These are phyloP conservation scores for Hippocampus comes DNA, from an alignment of 2,113 vertebrate genomes.

Conservation along the genomic window DNA sequence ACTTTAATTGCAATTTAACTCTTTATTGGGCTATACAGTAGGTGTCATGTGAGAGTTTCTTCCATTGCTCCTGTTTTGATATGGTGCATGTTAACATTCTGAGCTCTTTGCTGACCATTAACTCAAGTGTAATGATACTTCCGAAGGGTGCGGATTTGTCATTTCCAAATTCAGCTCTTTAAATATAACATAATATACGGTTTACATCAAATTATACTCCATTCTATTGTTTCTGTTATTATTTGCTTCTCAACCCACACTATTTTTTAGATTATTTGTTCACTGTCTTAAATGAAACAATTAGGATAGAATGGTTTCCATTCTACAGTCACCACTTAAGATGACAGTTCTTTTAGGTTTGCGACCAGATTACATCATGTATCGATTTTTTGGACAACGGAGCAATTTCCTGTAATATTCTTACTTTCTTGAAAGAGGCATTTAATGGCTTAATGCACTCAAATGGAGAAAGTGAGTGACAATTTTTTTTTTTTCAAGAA, in stretches of 20 bases:
- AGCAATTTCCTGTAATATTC: background rate
- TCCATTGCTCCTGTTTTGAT: background rate
- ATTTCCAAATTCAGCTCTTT: background rate
- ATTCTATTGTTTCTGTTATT: background rate
- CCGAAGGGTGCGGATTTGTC: background rate
- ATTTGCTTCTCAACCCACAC: no score
- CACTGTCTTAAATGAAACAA: background rate
- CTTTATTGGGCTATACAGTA: background rate
- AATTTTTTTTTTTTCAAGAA: background rate
- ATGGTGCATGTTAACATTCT: no score
- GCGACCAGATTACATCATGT: background rate
- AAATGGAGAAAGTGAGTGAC: background rate
- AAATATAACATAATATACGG: background rate
- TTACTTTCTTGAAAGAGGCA: background rate
- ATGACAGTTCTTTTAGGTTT: background rate
- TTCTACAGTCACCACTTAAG: background rate
- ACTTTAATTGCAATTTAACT: background rate
- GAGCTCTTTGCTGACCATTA: background rate
- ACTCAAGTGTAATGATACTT: background rate
- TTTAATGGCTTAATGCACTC: background rate
- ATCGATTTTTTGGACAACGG: background rate
- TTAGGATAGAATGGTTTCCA: no score
- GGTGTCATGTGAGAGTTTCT: background rate
- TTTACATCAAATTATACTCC: background rate
- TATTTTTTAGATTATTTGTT: background rate